These are phyloP conservation scores for Cyprinodon brontotheroides DNA, from an alignment of 2,113 vertebrate species.

Conservation along the genomic window DNA sequence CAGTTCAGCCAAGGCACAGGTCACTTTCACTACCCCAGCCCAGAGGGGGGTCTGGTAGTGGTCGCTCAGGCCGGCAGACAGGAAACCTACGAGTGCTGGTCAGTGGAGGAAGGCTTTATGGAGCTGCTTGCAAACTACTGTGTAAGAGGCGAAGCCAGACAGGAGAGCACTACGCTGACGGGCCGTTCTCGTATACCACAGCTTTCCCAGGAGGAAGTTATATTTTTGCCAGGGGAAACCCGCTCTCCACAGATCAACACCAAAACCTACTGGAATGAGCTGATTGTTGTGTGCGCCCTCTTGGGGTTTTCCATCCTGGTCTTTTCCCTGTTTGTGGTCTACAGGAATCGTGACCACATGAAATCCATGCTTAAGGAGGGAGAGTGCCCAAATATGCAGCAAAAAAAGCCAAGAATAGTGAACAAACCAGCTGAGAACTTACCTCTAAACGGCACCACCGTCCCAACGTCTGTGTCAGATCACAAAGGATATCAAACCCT, in stretches of 20 bases:
- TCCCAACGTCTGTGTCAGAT: constrained; percentile 78
- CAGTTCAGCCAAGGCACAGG: constrained; percentile 73
- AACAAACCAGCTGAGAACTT: constrained; percentile 84
- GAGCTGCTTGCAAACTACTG: constrained; percentile 93
- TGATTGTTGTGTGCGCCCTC: constrained; percentile 88
- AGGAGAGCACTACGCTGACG: constrained; percentile 73
- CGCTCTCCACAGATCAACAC: constrained; percentile 73
- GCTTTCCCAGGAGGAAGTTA: constrained; percentile 58
- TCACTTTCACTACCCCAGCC: constrained; percentile 85
- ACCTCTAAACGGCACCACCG: constrained; percentile 86
- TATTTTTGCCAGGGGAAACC: constrained; percentile 75
- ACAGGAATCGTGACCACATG: constrained; percentile 85
- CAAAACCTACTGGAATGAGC: constrained; percentile 94
- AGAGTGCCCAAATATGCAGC: constrained; percentile 81
- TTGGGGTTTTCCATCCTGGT: constrained; percentile 81
- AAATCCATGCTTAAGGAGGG: constrained; percentile 90
- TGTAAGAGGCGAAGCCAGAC: constrained; percentile 68
- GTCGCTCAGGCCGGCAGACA: constrained; percentile 82
- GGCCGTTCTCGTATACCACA: constrained; percentile 75
- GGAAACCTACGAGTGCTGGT: constrained; percentile 93
- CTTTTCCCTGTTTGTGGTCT: constrained; percentile 85
- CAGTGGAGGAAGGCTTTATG: constrained; percentile 86
- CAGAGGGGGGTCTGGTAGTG: constrained; percentile 87
- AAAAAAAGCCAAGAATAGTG: constrained; percentile 81
- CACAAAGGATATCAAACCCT: constrained; percentile 96